These are phyloP conservation scores for Erythrocercus mccallii DNA, from an alignment of 2,113 vertebrate genomes.

Conservation along the genomic window DNA sequence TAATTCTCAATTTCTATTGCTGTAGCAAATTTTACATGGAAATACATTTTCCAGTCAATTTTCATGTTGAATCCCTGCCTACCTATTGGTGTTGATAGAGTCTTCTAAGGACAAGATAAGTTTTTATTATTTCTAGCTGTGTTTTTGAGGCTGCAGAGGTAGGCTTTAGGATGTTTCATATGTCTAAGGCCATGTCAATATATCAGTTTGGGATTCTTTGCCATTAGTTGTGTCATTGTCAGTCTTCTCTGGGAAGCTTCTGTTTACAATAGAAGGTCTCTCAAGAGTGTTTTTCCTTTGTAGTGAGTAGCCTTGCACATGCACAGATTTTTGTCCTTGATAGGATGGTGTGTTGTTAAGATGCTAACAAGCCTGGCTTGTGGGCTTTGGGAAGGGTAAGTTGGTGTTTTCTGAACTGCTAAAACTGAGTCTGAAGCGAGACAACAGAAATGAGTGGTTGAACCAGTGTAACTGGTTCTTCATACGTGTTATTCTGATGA, in stretches of 20 bases:
- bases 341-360: not conserved
- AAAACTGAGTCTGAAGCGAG: not conserved
- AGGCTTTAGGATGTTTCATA: not conserved
- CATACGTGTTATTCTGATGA: fast-evolving
- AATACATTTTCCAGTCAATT: not conserved
- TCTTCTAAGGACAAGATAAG: not conserved
- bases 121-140: not conserved
- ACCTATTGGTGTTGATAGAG: not conserved
- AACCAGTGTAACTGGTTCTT: not conserved
- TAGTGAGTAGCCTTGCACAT: not conserved
- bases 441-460: not conserved
- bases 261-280: not conserved
- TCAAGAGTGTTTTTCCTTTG: not conserved
- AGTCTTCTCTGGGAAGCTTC: not conserved
- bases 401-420: not conserved
- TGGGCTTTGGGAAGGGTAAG: not conserved
- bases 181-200: not conserved
- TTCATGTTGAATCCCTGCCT: not conserved
- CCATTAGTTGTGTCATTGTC: not conserved
- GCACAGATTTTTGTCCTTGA: not conserved
- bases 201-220: not conserved
- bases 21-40: not conserved
- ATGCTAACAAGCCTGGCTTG: not conserved
- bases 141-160: not conserved
- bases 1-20: not conserved